Percentiles rank a stretch among this genome's conserved stretches.
Evolutionary conservation across 2,113 vertebrate species (phyloP).

Genomic region (Suncus etruscus): DNA sequence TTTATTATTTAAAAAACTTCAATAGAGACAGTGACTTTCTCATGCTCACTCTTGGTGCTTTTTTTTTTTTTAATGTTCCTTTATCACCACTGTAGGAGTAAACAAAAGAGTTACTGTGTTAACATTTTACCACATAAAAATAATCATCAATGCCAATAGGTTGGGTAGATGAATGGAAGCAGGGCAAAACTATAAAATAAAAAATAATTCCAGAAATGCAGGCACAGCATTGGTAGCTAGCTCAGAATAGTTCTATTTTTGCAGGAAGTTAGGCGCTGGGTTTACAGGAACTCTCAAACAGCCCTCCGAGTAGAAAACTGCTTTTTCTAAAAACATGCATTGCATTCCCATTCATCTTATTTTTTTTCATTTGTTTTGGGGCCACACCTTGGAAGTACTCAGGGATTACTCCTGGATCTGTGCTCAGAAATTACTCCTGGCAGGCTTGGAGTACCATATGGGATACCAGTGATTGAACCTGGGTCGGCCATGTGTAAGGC

Average conservation of each 20-base stretch:
- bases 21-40: neutral
- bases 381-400: too few species aligned
- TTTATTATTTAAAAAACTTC: neutral
- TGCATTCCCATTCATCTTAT: neutral
- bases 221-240: neutral
- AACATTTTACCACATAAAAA: neutral
- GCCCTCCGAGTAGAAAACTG: neutral
- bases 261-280: too few species aligned
- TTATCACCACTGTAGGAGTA: neutral
- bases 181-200: neutral
- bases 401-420: too few species aligned
- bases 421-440: too few species aligned
- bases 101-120: neutral
- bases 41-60: neutral
- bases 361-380: neutral
- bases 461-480: too few species aligned
- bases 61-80: neutral
- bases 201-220: neutral
- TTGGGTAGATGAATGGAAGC: neutral
- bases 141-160: neutral
- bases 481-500: too few species aligned
- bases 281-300: too few species aligned
- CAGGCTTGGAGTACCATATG: too few species aligned
- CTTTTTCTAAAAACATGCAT: conserved; percentile 14
- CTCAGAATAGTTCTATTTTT: too few species aligned